Base-by-base conservation (phyloP, 2,797 vertebrate genomes). In the Artibeus jamaicensis region DNA sequence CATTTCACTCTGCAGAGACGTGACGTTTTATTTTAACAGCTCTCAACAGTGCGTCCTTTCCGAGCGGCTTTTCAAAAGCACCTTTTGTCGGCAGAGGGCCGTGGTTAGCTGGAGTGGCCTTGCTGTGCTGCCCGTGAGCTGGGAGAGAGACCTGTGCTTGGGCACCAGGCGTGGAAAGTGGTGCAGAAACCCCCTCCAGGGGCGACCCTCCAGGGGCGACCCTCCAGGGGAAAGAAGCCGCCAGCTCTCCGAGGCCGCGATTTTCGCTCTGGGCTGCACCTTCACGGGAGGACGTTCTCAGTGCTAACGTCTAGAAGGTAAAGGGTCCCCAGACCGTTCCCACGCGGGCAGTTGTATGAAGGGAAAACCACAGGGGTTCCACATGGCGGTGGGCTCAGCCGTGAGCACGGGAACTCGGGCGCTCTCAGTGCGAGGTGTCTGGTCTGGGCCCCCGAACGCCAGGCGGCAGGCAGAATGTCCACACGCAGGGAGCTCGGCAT, bases 11-110 rank as follows among this genome's bases (percentile, higher is more conserved):
- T 74, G 87, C 73, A 50, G 68, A 82, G 62, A 89, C 39, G 57
- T 95, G 84, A 7, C 86, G 86, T 95, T 97, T 95, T 92, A 92
- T 88, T 93, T 96, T 96, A 97, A 93, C 92, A 83, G 96, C 87
- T 83, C 92, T 96, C 0, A 2, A 84, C 39, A 95, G 81, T 48
- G 73, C 59, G 92, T 18, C 42, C 68, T 88, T 92, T 94, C 24
- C 0, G 10, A 90, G 32, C 94, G 87, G 89, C 85, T 97, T 96
- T 96, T 96, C 95, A 90, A 96, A 83, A 83, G 32, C 81, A 50
- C 95, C 74, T 96, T 95, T 94, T 97, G 93, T 95, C 85, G 83
- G 62, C 62, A 62, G 50, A 86, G 68, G 55, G 81, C 93, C 97
- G 95, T 89, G 81, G 79, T 97, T 93, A 94, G 89, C 85, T 83